These are phyloP conservation scores for Ricordea florida DNA, from an alignment of 92 coral and sea anemone genomes.

Conservation along the genomic window DNA sequence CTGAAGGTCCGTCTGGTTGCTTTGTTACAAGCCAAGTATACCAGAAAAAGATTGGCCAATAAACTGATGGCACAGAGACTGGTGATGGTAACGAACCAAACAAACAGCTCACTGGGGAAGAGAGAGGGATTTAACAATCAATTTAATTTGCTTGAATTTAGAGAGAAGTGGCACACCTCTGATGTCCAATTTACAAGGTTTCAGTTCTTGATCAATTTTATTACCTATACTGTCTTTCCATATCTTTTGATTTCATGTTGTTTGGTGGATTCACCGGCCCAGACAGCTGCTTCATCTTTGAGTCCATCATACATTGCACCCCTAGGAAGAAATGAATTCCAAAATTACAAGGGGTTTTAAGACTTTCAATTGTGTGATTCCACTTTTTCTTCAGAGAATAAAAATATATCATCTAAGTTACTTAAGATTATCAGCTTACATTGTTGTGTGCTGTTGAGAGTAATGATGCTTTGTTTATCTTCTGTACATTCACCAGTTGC, in stretches of 20 bases:
- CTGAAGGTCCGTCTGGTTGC: conserved; percentile 26
- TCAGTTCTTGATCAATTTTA: too few species aligned
- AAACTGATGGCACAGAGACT: conserved; percentile 81
- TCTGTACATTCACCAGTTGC: conserved; percentile 64
- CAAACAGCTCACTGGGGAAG: conserved; percentile 68
- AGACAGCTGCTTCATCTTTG: background rate
- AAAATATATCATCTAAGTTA: too few species aligned
- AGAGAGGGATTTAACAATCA: too few species aligned
- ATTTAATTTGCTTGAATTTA: too few species aligned
- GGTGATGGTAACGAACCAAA: conserved; percentile 84
- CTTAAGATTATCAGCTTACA: conserved; percentile 16
- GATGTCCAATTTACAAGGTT: too few species aligned
- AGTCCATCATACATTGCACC: conserved; percentile 37
- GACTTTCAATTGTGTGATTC: too few species aligned
- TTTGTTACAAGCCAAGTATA: conserved; percentile 73
- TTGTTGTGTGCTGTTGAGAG: conserved; percentile 24
- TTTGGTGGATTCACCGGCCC: background rate
- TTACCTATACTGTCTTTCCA: conserved; percentile 52
- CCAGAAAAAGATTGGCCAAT: conserved; percentile 75
- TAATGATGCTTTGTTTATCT: conserved; percentile 1
- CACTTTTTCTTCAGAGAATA: too few species aligned
- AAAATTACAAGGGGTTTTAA: background rate
- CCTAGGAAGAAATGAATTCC: background rate
- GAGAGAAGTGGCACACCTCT: too few species aligned
- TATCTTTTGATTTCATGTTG: background rate